Evolutionary conservation across 2,113 vertebrate species (phyloP), one percentile per base, ranked within the genome.

Genomic region (Oncorhynchus tshawytscha): DNA sequence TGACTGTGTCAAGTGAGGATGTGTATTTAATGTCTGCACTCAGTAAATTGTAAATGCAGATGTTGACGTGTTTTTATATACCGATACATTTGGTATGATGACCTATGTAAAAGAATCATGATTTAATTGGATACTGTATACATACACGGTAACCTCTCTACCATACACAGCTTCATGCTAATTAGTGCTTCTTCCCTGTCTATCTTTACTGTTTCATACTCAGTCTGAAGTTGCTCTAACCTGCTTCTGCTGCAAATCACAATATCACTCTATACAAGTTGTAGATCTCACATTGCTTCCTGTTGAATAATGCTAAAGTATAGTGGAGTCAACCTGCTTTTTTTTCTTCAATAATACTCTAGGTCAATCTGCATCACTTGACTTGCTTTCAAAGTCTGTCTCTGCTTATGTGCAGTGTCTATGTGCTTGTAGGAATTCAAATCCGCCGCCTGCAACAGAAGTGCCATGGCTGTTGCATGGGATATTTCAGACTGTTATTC

Each of bases 21-120:
- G 34, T 86, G 69, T 83, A 27, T 77, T 74, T 81, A 69, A 75
- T 69, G 69, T 83, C 31, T 74, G 13, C 29, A 45, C n/a, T 39
- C 29, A 72, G 18, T 3, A 48, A 48, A 64, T 76, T 83, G 24
- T 62, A 79, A 74, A 78, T 86, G 84, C 75, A 82, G 78, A 81
- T 87, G 85, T 83, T 84, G 73, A 70, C 24, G 4, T n/a, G 80
- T 85, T 73, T 74, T 12, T 54, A 80, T 81, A 70, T 78, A 73
- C 25, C 25, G 24, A 49, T 49, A 48, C 45, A 48, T 76, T 34
- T 73, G 20, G 18, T 77, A 54, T 80, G 49, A 79, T 18, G 15
- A 51, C 51, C 15, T 48, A 57, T 69, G 24, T 57, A 76, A 74
- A 74, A 29, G 31, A 86, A 87, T 83, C 77, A 78, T 76, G 74